Base-by-base conservation (phyloP, 2,888 invertebrate species). In the Drosophila sordidula region DNA sequence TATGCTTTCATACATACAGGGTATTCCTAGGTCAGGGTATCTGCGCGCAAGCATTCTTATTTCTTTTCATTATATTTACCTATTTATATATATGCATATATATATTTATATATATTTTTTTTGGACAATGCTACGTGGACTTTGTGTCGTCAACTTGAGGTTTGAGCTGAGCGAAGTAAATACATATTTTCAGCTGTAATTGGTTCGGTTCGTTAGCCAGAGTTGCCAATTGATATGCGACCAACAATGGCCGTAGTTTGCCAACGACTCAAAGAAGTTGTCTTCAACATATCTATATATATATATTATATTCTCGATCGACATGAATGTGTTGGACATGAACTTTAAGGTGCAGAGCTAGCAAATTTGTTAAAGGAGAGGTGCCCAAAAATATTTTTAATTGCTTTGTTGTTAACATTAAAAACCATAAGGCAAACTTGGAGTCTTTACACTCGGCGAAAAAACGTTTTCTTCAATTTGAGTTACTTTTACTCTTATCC, bases 101-200 rank as follows among this genome's bases (percentile, higher is more conserved):
- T 29, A 41, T 22, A n/a, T 12, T n/a, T 44, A 14, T 42, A 29
- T 8, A 8, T 41, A 9, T 52, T 41, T 44, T 12, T 47, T 62
- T 49, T 62, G 63, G 62, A 38, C 63, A 49, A 26, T 32, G 26
- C 12, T 62, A 62, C 62, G 62, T 62, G 62, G n/a, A 34, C 32
- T 25, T 62, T 61, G 44, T 41, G 61, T 32, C 25, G 25, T 16
- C 61, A 32, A 46, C 16, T 46, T 29, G 61, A 14, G 25, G n/a
- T 14, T 12, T 32, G 22, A 38, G 9, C 14, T 12, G 39, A 18
- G 52, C 44, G 32, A 36, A 36, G 46, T 55, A 26, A 36, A 58
- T 14, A 18, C 8, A 34, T 58, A 18, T 55, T 32, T 22, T 22
- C n/a, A 56, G 14, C 49, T 56, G 41, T 58, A 51, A 50, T 51